These are phyloP conservation scores for Dinocampus coccinellae DNA, from an alignment of 2,888 invertebrate species.

Conservation along the genomic window DNA sequence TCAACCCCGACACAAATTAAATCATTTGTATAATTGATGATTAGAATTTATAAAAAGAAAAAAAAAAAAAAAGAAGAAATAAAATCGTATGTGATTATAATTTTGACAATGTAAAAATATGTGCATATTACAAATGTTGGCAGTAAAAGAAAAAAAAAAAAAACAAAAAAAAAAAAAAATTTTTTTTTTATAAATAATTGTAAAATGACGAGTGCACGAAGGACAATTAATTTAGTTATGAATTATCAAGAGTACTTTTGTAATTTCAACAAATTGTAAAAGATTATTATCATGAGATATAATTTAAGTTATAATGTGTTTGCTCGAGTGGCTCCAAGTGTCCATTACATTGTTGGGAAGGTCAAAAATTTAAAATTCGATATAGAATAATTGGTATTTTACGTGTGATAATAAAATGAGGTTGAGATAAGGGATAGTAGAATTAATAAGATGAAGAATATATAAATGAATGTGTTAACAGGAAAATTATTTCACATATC, in stretches of 20 bases:
- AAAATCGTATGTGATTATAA: too few relatives aligned
- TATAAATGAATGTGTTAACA: neutral
- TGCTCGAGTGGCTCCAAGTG: conserved; percentile 10
- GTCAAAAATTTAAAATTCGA: conserved; percentile 8
- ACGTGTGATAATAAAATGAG: too few relatives aligned
- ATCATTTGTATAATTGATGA: neutral
- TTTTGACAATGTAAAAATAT: too few relatives aligned
- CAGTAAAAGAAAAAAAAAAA: neutral
- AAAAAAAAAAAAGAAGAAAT: neutral
- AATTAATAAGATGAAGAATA: too few relatives aligned
- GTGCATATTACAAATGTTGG: too few relatives aligned
- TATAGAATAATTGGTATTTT: neutral
- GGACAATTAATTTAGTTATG: neutral
- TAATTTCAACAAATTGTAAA: conserved; percentile 13
- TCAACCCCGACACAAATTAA: neutral
- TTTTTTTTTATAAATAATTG: neutral
- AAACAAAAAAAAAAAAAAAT: too few relatives aligned
- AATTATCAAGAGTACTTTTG: conserved; percentile 9
- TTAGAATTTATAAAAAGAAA: neutral
- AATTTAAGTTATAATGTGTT: conserved; percentile 11
- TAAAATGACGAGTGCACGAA: neutral
- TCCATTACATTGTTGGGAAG: conserved; percentile 2
- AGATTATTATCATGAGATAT: conserved; percentile 19
- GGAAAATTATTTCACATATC: neutral
- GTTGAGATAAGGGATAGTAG: too few relatives aligned